Evolutionary conservation across 2,113 vertebrate species (phyloP), one percentile per base, ranked within the genome.

Genomic region (Vimba vimba): DNA sequence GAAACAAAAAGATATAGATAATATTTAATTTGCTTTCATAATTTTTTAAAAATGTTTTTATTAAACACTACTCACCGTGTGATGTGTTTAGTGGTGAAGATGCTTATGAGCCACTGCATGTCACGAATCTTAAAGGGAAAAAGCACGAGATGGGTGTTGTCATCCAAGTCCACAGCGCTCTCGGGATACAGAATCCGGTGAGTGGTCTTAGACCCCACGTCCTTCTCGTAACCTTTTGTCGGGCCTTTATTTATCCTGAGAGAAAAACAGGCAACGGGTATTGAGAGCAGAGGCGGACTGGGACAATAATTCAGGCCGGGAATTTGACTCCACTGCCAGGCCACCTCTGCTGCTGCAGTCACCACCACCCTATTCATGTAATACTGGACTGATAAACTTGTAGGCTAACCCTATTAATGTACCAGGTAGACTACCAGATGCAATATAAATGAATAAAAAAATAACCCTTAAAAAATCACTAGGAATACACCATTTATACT

Each of bases 121-220:
- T 93, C 92, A 2, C 0, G 2, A 23, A 84, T 89, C 86, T 92
- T 91, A 62, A 89, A 90, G 7, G 91, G 77, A 74, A 89, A 1
- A 59, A 93, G 39, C 2, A 93, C 84, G 6, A 92, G 83, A 55
- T 88, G 83, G 21, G 87, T 91, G 36, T 27, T 27, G 69, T 68
- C 30, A 0, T 87, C 88, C 1, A 92, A 25, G 17, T 91, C 25
- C 4, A 55, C 2, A 2, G 91, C 86, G 4, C 91, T 93, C 93
- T 99, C 98, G 0, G 98, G 98, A 87, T 99, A 99, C 93, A 99
- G 91, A 4, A 99, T 90, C 11, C 97, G 97, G 91, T 99, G 98
- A 7, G 98, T 99, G 5, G 98, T 99, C 91, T 92, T 97, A 85
- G 93, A 90, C 1, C 98, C 98, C 1, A 99, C 98, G 2, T 99